Evolutionary conservation across 1,140 invertebrate species (phyloP).

Genomic region (Vanessa tameamea): DNA sequence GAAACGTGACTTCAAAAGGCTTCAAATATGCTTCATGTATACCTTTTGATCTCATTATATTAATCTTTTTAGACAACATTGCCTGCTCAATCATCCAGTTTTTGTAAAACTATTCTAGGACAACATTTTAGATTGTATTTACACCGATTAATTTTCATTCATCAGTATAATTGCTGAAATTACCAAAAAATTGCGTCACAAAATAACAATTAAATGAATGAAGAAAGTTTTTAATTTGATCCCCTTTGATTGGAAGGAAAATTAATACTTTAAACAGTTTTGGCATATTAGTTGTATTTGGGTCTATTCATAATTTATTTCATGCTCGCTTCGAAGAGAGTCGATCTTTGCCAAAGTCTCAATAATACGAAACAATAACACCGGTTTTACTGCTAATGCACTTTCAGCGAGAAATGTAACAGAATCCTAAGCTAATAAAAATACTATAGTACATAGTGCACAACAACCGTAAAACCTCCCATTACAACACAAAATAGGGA

Average conservation of each 20-base stretch:
- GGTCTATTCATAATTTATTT: not conserved
- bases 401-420: conserved; percentile 16
- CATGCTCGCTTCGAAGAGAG: not conserved
- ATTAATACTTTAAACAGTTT: not conserved
- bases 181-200: too few relatives aligned
- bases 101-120: not conserved
- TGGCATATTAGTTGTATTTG: not conserved
- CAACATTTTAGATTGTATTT: not conserved
- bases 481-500: conserved; percentile 35
- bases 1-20: conserved; percentile 55
- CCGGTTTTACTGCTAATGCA: conserved; percentile 17
- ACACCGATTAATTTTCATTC: too few relatives aligned
- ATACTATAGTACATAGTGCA: conserved; percentile 15
- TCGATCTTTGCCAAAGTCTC: conserved; percentile 3
- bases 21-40: conserved; percentile 27
- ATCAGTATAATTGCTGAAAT: too few relatives aligned
- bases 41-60: conserved; percentile 12
- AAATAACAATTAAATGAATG: too few relatives aligned
- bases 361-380: conserved; percentile 9
- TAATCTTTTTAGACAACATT: conserved; percentile 16
- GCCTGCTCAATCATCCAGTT: conserved; percentile 2
- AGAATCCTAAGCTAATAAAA: conserved; percentile 26
- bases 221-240: too few relatives aligned
- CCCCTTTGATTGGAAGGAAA: not conserved
- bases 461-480: conserved; percentile 25